A percentile compares a stretch with the other conserved stretches of the same genome.
Conservation (phyloP, 2,113 vertebrate species). For the Hucho hucho region DNA sequence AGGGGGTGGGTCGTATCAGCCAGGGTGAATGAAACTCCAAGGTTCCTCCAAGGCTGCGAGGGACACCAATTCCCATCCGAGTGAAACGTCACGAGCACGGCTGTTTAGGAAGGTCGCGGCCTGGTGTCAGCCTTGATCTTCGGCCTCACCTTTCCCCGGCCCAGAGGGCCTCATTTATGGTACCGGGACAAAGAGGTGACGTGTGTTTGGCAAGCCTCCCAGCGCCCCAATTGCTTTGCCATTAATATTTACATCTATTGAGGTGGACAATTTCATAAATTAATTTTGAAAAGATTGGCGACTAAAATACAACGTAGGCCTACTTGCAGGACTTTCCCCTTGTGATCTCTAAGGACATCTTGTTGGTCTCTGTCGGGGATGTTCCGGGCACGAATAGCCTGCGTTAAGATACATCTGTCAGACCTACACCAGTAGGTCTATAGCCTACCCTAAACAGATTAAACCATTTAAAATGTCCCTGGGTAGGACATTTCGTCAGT, state of each 20-base stretch:
- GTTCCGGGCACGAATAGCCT: too few relatives aligned
- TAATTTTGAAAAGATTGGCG: not conserved
- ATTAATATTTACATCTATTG: slow-evolving; percentile 4
- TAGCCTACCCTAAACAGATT: not conserved
- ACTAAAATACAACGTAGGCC: not conserved
- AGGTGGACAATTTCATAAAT: not conserved
- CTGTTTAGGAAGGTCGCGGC: slow-evolving; percentile 21
- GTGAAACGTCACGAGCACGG: slow-evolving; percentile 8
- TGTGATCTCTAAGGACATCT: too few relatives aligned
- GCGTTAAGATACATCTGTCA: too few relatives aligned
- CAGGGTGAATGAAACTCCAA: slow-evolving; percentile 25
- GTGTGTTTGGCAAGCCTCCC: slow-evolving; percentile 4
- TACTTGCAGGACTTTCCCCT: too few relatives aligned
- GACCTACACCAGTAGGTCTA: too few relatives aligned
- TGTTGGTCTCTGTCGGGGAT: too few relatives aligned
- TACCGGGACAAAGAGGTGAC: not conserved
- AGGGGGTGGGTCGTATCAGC: slow-evolving; percentile 22
- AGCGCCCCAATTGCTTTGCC: slow-evolving; percentile 1
- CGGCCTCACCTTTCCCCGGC: slow-evolving; percentile 24
- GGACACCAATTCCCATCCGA: slow-evolving; percentile 12
- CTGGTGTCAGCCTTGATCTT: slow-evolving; percentile 32
- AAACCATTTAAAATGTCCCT: not conserved
- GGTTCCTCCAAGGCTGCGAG: slow-evolving; percentile 20
- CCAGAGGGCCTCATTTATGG: slow-evolving; percentile 7
- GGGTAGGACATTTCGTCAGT: too few relatives aligned